Conservation (phyloP, 2,888 invertebrate genomes). For the Apantesis nais region DNA sequence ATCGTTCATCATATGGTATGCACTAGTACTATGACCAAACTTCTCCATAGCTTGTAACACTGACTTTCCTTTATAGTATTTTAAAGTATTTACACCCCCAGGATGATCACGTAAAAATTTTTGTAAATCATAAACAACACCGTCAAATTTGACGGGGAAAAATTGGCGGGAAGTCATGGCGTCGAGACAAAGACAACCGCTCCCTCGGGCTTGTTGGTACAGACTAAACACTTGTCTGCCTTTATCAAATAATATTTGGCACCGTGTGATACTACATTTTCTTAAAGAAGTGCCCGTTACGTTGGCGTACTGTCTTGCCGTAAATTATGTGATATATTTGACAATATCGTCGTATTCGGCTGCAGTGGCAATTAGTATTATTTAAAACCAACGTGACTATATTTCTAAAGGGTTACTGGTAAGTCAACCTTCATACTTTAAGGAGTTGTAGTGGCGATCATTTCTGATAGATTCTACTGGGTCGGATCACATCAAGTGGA, state of each 20-base stretch:
- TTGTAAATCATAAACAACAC: constrained; percentile 87
- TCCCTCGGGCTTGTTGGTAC: not conserved
- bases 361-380: not conserved
- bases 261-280: not conserved
- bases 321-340: not conserved
- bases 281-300: not conserved
- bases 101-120: constrained; percentile 90
- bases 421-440: too few species aligned
- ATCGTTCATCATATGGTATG: constrained; percentile 88
- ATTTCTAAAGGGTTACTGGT: too few species aligned
- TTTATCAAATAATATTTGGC: constrained; percentile 3
- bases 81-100: constrained; percentile 89
- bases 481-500: too few species aligned
- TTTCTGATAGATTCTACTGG: too few species aligned
- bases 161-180: constrained; percentile 37
- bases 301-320: not conserved
- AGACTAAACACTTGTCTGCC: constrained; percentile 23
- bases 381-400: too few species aligned
- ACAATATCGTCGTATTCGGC: not conserved
- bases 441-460: too few species aligned
- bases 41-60: constrained; percentile 83
- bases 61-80: constrained; percentile 83
- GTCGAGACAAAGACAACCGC: constrained; percentile 25
- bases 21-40: constrained; percentile 87
- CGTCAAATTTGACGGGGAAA: constrained; percentile 74